A percentile compares a stretch with the other conserved stretches of the same genome.
phyloP scores from a whole-genome alignment of 1,140 invertebrate species.

The Maconellicoccus hirsutus region DNA sequence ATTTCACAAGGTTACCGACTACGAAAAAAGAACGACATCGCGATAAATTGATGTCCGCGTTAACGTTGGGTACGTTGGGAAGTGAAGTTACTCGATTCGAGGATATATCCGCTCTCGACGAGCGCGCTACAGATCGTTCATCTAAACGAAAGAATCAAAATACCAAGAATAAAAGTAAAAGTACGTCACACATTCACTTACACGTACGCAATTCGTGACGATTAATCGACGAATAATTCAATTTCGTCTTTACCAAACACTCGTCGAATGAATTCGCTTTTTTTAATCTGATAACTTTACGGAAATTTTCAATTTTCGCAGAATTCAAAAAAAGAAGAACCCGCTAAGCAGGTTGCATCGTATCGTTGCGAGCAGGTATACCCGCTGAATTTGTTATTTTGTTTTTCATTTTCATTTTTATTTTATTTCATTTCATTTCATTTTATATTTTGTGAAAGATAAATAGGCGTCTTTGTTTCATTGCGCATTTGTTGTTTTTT shows the following conservation, averaged over 20 bases:
- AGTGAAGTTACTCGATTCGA: constrained; percentile 64
- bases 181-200: neutral
- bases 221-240: no score
- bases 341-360: neutral
- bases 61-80: constrained; percentile 58
- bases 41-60: constrained; percentile 57
- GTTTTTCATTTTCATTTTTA: no score
- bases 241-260: no score
- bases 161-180: neutral
- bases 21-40: constrained; percentile 77
- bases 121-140: neutral
- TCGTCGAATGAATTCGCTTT: no score
- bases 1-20: constrained; percentile 74
- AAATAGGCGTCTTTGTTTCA: no score
- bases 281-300: no score
- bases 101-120: constrained; percentile 38
- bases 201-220: no score
- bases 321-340: neutral
- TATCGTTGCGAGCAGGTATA: no score
- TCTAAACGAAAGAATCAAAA: neutral
- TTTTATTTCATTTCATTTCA: no score
- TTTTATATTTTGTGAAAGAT: no score
- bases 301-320: neutral
- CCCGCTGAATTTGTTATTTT: no score
- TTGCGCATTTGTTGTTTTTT: no score